These are phyloP conservation scores for Cephalotes varians DNA, from an alignment of 2,888 invertebrate genomes.

Conservation along the genomic window DNA sequence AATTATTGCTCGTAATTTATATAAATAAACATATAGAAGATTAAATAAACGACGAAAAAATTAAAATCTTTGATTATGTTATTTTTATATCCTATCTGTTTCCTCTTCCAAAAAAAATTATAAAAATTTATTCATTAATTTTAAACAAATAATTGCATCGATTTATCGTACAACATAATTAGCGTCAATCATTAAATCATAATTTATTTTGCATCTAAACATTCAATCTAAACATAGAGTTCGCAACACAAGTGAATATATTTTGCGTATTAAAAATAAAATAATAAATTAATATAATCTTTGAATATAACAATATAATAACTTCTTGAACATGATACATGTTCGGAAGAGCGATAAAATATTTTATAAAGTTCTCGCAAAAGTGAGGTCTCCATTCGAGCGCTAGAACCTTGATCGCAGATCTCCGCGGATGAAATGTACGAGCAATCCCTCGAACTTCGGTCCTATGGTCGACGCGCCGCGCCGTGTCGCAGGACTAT, in stretches of 20 bases:
- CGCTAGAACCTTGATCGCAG: slow-evolving; percentile 42
- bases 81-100: background rate
- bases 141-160: background rate
- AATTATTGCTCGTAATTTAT: slow-evolving; percentile 78
- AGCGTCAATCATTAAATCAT: background rate
- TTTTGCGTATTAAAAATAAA: background rate
- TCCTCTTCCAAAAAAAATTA: background rate
- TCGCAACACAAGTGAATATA: background rate
- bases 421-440: slow-evolving; percentile 61
- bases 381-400: background rate
- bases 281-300: background rate
- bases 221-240: background rate
- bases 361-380: background rate
- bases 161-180: background rate
- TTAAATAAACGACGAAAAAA: slow-evolving; percentile 58
- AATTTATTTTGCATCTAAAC: background rate
- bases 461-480: slow-evolving; percentile 48
- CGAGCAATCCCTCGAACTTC: slow-evolving; percentile 66
- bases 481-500: slow-evolving; percentile 67
- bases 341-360: background rate
- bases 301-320: background rate
- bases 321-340: background rate
- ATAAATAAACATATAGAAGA: slow-evolving; percentile 63
- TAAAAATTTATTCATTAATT: background rate
- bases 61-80: background rate